These are phyloP conservation scores for Hemiprocne comata DNA, from an alignment of 2,113 vertebrate species.

Conservation along the genomic window DNA sequence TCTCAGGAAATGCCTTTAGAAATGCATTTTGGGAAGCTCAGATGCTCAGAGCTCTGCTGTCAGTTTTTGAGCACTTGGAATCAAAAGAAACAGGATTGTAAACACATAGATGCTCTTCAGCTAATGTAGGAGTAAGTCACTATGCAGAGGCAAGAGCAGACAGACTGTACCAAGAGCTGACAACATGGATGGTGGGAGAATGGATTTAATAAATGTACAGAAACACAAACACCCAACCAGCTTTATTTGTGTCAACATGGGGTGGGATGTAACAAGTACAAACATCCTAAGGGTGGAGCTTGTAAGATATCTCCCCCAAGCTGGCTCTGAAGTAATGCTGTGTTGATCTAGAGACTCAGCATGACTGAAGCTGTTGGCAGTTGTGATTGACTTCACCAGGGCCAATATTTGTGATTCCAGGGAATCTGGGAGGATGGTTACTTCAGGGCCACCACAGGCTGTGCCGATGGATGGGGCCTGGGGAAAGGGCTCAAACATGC, in stretches of 20 bases:
- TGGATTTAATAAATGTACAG: background rate
- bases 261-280: accelerated
- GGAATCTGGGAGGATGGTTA: background rate
- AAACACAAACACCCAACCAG: accelerated
- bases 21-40: background rate
- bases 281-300: background rate
- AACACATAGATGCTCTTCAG: background rate
- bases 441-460: background rate
- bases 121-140: background rate
- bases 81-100: too few species aligned
- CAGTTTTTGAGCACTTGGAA: background rate
- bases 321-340: background rate
- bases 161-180: background rate
- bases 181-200: background rate
- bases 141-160: background rate
- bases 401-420: accelerated
- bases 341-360: background rate
- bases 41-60: background rate
- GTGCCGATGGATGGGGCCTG: accelerated
- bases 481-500: accelerated
- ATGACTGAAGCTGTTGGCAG: background rate
- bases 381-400: background rate
- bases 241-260: accelerated
- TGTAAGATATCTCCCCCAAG: accelerated
- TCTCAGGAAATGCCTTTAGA: background rate